Base-by-base conservation (phyloP, 1,140 invertebrate species). In the Triops longicaudatus region DNA sequence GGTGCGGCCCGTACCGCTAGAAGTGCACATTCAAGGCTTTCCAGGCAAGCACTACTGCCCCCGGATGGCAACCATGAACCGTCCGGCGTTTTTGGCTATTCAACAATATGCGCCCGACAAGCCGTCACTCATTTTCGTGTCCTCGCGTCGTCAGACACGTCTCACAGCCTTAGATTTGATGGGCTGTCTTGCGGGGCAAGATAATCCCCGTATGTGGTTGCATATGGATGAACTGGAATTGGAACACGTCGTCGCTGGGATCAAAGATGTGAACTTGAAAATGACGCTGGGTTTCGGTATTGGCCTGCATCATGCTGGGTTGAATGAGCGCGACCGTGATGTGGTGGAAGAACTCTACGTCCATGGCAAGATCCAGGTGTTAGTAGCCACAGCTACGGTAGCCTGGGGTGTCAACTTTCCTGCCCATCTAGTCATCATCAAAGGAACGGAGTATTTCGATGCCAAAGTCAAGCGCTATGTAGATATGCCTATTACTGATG, bases 321-420 rank as follows among this genome's bases (percentile, higher is more conserved):
- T 99, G 43, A 91, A 95, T 80, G 97, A 99, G 76, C 88, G 88
- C 80, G 98, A 99, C 85, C 87, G 97, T 73, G 92, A 90, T 82
- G 91, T 90, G 42, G 94, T 97, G 0, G 98, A 99, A 84, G 93
- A 98, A 84, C 85, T 99, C 6, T 99, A 98, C 86, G 90, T 98
- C 4, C 94, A 98, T 85, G 92, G 95, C 81, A 99, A 97, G 83
- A 99, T 99, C 83, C 98, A 99, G 88, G 93, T 91, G 78, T 85
- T 99, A 22, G 94, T 99, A 78, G 95, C 98, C 41, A 99, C 98
- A 0, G 93, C 96, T 9, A 99, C 98, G 0, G 84, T 99, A 37
- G 98, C 98, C 1, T 99, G 98, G 98, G 98, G 98, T 73, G 97
- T 99, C 0, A 99, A 99, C 86, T 94, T 99, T 80, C 98, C 98